Evolutionary conservation across 2,797 vertebrate genomes (phyloP), one percentile per base, ranked within the genome.

Genomic region (Gymnoscopelus braueri): DNA sequence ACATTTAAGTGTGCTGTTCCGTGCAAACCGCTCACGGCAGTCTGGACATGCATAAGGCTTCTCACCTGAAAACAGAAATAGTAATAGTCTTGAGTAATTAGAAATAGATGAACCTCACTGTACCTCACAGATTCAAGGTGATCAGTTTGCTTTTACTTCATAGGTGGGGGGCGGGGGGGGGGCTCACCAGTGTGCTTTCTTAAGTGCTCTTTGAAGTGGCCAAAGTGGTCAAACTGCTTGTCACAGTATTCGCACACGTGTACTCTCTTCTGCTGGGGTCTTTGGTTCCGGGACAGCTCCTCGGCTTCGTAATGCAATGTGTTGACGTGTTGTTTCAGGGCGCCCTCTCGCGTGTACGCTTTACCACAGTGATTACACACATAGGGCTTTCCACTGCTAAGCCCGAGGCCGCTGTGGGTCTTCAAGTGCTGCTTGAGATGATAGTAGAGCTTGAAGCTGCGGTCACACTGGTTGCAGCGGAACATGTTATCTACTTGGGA

Each of bases 161-260:
- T 44, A 2, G 39, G 10, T 8, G 19, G 1, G 19, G 5, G 3
- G 2, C 8, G 39, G 2, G 39, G 39, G 3, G 32, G 4, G 32
- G 39, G 49, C 89, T 94, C 90, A 99, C 98, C 98, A 75, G 98
- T 99, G 89, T 99, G 98, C 73, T 99, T 99, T 66, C 98, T 92
- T 65, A 99, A 91, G 75, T 99, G 98, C 72, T 99, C 98, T 92
- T 99, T 99, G 91, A 98, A 99, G 88, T 99, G 98, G n/a, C 98
- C 98, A 12, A 99, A 98, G 87, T 99, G 98, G 79, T 99, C 97
- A 82, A 99, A 99, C 82, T 97, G 95, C 82, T 99, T 99, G 50
- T 96, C 96, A 79, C 98, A 99, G 86, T 98, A 98, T 85, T 97
- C 96, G 89, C 98, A 99, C 73, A 97, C 85, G 5, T 99, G 98